Evolutionary conservation across 2,888 invertebrate species (phyloP).

Genomic region (Sesia apiformis): DNA sequence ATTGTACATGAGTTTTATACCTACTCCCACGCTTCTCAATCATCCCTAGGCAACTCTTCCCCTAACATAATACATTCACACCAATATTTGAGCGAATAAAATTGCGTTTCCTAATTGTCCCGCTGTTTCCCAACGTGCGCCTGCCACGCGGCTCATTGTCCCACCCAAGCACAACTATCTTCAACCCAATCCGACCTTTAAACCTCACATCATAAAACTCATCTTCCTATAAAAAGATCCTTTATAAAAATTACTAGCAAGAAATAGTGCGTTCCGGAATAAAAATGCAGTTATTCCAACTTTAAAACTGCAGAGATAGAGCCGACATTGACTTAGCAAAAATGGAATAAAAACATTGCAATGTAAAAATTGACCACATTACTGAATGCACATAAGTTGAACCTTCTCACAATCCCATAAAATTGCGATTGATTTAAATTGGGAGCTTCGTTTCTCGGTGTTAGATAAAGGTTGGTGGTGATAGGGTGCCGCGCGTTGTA

Average conservation of each 20-base stretch:
- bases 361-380: slow-evolving; percentile 1
- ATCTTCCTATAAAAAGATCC: not conserved
- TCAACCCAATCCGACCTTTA: slow-evolving; percentile 16
- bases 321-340: slow-evolving; percentile 11
- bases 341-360: slow-evolving; percentile 9
- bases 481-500: slow-evolving; percentile 29
- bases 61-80: slow-evolving; percentile 27
- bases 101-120: slow-evolving; percentile 67
- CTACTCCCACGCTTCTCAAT: slow-evolving; percentile 26
- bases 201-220: not conserved
- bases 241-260: not conserved
- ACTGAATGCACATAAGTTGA: slow-evolving; percentile 3
- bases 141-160: slow-evolving; percentile 55
- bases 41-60: slow-evolving; percentile 23
- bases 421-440: slow-evolving; percentile 11
- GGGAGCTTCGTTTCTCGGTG: not conserved
- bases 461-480: slow-evolving; percentile 8
- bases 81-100: slow-evolving; percentile 44
- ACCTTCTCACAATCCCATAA: slow-evolving; percentile 10
- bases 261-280: not conserved
- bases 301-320: slow-evolving; percentile 7
- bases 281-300: not conserved
- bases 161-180: slow-evolving; percentile 18
- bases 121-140: slow-evolving; percentile 54
- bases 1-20: too few species aligned